phyloP scores from a whole-genome alignment of 2,888 invertebrate genomes.

The Yponomeuta plumbellus region DNA sequence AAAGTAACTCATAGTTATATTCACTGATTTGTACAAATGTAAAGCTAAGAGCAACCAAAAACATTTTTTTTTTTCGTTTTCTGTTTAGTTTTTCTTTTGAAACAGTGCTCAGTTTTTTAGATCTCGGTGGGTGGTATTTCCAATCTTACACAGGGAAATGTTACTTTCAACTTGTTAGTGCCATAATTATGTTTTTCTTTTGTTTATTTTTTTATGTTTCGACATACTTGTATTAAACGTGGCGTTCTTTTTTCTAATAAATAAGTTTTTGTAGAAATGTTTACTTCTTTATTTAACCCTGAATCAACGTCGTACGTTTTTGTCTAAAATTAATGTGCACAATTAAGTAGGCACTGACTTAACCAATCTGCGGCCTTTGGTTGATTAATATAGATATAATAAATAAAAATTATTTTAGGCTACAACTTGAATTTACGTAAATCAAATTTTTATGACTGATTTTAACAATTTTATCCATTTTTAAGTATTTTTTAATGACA shows the following conservation, averaged over 20 bases:
- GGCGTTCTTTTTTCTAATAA: conserved; percentile 15
- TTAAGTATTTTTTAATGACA: too few species aligned
- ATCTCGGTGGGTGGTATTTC: background rate
- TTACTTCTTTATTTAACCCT: conserved; percentile 13
- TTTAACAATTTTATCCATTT: too few species aligned
- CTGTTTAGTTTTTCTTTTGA: background rate
- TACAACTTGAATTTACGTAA: too few species aligned
- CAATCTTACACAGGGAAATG: background rate
- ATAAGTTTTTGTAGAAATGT: conserved; percentile 7
- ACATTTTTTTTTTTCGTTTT: conserved; percentile 17
- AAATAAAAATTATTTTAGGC: too few species aligned
- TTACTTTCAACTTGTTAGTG: conserved; percentile 41
- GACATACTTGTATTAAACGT: conserved; percentile 22
- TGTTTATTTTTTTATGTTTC: conserved; percentile 32
- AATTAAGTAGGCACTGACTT: too few species aligned
- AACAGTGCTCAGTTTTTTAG: background rate
- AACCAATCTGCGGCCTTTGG: too few species aligned
- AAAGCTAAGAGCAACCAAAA: background rate
- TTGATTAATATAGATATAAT: too few species aligned
- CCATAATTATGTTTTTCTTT: conserved; percentile 54
- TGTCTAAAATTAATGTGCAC: too few species aligned
- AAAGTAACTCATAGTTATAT: background rate
- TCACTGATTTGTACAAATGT: background rate
- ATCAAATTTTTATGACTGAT: too few species aligned
- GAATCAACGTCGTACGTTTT: too few species aligned